Evolutionary conservation across 1,140 invertebrate genomes (phyloP).

Genomic region (Drosophila neocordata): DNA sequence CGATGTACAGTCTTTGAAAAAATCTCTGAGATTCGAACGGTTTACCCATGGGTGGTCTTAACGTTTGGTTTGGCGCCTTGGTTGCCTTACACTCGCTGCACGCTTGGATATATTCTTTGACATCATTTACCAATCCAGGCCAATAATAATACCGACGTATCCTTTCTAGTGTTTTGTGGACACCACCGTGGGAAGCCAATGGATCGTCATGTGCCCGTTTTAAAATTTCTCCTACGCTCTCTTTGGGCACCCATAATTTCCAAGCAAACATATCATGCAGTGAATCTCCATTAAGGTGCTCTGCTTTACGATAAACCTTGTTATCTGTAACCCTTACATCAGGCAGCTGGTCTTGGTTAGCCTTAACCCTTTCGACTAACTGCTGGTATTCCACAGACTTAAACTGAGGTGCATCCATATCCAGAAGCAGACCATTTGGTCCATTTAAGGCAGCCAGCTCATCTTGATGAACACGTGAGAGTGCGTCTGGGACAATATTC

Average conservation of each 20-base stretch:
- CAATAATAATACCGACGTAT: background rate
- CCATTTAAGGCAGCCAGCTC: background rate
- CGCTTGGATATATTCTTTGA: background rate
- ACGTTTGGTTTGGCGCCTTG: background rate
- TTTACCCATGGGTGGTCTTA: too few species aligned
- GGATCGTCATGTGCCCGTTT: background rate
- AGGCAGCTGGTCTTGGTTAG: background rate
- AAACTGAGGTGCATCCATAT: background rate
- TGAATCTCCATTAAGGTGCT: background rate
- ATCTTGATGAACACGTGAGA: too few species aligned
- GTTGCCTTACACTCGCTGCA: background rate
- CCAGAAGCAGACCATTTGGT: background rate
- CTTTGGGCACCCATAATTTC: too few species aligned
- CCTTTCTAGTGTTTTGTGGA: background rate
- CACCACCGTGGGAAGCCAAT: background rate
- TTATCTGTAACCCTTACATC: background rate
- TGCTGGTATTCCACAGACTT: background rate
- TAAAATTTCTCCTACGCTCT: background rate
- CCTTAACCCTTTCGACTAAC: background rate
- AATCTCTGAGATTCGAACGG: background rate
- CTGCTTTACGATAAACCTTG: background rate
- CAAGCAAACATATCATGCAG: background rate
- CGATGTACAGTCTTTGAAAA: background rate
- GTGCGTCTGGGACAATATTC: background rate
- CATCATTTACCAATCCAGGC: background rate